These are phyloP conservation scores for Melanerpes aurifrons DNA, from an alignment of 2,113 vertebrate species.

Conservation along the genomic window DNA sequence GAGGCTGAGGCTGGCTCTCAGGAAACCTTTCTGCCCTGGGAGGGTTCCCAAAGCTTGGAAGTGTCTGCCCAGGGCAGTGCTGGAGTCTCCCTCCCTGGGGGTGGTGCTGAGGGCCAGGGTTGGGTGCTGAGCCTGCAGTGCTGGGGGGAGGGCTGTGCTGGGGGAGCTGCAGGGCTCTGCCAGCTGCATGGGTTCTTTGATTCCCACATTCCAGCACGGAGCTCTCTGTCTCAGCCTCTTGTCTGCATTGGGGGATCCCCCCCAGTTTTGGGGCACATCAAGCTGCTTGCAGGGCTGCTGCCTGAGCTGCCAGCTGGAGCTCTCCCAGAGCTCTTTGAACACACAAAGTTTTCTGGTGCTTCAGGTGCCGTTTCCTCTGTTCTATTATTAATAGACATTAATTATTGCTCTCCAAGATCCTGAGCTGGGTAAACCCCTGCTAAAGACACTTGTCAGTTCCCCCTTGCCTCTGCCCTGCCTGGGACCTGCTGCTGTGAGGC, in stretches of 20 bases:
- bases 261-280: background rate
- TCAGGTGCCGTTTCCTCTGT: background rate
- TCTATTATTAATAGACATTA: slow-evolving; percentile 8
- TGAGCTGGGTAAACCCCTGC: background rate
- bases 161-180: no score
- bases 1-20: no score
- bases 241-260: background rate
- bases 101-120: no score
- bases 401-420: background rate
- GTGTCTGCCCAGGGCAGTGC: no score
- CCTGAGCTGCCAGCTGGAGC: background rate
- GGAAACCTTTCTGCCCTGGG: no score
- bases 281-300: rapidly evolving
- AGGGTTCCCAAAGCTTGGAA: no score
- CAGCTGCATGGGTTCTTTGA: no score
- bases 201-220: rapidly evolving
- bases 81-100: no score
- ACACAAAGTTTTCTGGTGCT: background rate
- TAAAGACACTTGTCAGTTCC: background rate
- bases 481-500: background rate
- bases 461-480: background rate
- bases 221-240: background rate
- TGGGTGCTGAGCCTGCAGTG: no score
- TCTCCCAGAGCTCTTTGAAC: background rate
- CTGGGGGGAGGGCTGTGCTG: no score